phyloP scores from a whole-genome alignment of 2,113 vertebrate genomes.

The Axis porcinus region DNA sequence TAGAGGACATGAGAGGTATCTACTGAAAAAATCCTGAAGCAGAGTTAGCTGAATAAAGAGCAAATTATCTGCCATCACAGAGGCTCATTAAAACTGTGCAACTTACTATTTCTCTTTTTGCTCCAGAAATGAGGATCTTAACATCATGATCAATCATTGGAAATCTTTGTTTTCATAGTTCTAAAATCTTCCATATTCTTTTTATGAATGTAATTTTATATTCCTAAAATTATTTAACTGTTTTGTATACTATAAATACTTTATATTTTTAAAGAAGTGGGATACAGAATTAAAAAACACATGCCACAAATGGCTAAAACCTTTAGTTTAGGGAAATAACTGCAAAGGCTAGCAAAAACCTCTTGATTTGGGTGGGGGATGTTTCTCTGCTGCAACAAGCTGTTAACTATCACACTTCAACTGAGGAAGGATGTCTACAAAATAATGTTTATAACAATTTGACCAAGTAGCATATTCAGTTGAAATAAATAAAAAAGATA shows the following conservation, averaged over 20 bases:
- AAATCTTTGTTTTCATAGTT: neutral
- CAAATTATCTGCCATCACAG: neutral
- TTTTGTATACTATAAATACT: neutral
- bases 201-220: neutral
- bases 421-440: neutral
- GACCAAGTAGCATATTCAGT: neutral
- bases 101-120: neutral
- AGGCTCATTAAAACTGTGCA: neutral
- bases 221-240: neutral
- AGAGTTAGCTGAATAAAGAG: neutral
- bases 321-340: neutral
- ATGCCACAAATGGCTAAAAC: neutral
- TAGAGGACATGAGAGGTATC: neutral
- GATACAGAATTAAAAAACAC: neutral
- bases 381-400: neutral
- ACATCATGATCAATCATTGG: neutral
- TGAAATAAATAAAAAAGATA: neutral
- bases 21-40: neutral
- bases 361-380: neutral
- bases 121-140: neutral
- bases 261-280: neutral
- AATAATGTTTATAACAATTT: neutral
- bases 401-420: neutral
- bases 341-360: neutral
- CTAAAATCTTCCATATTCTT: neutral